Evolutionary conservation across 1,140 invertebrate species (phyloP).

Genomic region (Leptinotarsa texana): DNA sequence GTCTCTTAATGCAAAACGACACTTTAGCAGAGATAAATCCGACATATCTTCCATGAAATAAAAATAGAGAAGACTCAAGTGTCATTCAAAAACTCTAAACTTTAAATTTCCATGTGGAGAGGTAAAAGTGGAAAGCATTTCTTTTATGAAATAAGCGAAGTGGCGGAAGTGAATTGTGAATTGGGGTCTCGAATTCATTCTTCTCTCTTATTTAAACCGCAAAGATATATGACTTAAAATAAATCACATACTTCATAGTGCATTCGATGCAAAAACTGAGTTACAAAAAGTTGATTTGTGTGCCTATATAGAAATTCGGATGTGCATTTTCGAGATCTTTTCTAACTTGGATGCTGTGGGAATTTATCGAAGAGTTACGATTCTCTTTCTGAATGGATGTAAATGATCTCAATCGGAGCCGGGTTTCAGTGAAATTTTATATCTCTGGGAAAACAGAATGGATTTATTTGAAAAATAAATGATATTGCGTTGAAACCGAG

Average conservation of each 20-base stretch:
- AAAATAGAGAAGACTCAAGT: not conserved
- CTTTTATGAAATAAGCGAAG: constrained; percentile 19
- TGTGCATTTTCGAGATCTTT: constrained; percentile 32
- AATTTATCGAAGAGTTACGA: constrained; percentile 6
- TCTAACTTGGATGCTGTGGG: not conserved
- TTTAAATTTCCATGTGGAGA: not conserved
- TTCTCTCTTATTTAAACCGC: constrained; percentile 37
- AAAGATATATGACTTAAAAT: constrained; percentile 38
- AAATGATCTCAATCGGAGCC: not conserved
- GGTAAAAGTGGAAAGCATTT: not conserved
- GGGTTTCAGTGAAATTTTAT: not conserved
- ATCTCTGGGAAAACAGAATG: too few relatives aligned
- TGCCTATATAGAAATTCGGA: constrained; percentile 40
- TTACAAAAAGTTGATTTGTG: constrained; percentile 41
- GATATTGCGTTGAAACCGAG: too few relatives aligned
- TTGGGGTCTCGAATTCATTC: constrained; percentile 37
- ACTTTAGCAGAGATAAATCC: not conserved
- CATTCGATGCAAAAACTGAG: constrained; percentile 36
- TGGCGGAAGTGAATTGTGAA: constrained; percentile 35
- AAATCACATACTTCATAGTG: constrained; percentile 44
- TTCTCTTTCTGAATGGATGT: not conserved
- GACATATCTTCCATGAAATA: not conserved
- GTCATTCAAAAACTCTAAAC: not conserved
- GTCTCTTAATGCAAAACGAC: too few relatives aligned
- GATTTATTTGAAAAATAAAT: too few relatives aligned